Base-by-base conservation (phyloP, 1,140 invertebrate species). In the Frieseomelitta varia region DNA sequence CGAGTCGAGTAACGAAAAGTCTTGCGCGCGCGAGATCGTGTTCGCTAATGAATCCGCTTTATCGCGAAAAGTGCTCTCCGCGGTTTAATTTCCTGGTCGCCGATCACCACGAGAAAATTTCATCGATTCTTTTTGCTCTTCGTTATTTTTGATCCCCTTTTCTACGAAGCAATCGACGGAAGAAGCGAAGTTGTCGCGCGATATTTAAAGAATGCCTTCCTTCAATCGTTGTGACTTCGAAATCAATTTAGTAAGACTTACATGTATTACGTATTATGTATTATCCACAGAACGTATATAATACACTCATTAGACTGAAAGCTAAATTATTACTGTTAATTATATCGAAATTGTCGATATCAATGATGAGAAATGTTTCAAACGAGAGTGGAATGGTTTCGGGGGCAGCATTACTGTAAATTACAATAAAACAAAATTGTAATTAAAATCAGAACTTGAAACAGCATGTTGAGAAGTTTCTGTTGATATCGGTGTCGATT, bases 1-100 rank as follows among this genome's bases (percentile, higher is more conserved):
- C 24, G n/a, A 74, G 39, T 63, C 39, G 14, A 74, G 21, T 63
- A 81, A 74, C 79, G 69, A 74, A 81, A 73, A 63, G 63, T 74
- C 27, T 65, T n/a, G 15, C 12, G 21, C n/a, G 30, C 67, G 24
- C 24, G 34, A 51, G n/a, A 47, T 11, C 47, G 51, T 19, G 24
- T 47, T 61, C 68, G 69, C 69, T 81, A 81, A 73, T 55, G 68
- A 80, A 80, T 80, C n/a, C 34, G 68, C 55, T 80, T 80, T 61
- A 80, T 30, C 67, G 79, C 39, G 34, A 63, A 65, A 65, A 74
- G 56, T 53, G 56, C 58, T 53, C 55, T 74, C 58, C n/a, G 11
- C 21, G 47, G 27, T 19, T 74, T 53, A 34, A 74, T 81, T 81
- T 81, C 69, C 27, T 30, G 47, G 19, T 21, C 15, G 27, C 19